Evolutionary conservation across 2,113 vertebrate genomes (phyloP), one percentile per base, ranked within the genome.

Genomic region (Mystacornis crossleyi): DNA sequence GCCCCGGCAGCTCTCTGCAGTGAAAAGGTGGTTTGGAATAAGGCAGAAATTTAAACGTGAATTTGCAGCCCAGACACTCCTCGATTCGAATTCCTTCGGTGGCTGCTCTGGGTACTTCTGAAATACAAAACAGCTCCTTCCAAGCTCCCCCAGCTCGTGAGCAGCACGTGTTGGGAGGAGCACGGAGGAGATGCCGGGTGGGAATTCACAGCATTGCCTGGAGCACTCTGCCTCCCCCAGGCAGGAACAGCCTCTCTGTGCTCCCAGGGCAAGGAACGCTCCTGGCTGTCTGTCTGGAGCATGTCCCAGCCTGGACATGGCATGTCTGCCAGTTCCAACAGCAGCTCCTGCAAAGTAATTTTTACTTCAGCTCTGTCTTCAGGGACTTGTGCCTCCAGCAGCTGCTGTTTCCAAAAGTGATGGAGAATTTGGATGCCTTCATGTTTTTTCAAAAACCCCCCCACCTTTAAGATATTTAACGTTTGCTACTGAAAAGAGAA

Each of bases 121-220:
- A 62, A 64, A 61, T 6, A 7, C n/a, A 12, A 10, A 89, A 66
- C 72, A 20, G 34, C 51, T 51, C 33, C 15, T 34, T 12, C 13
- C 88, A 45, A 48, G 70, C 65, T 79, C 14, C 21, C 8, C 4
- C 23, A 18, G 60, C 69, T 31, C 14, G 0, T 5, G 80, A 85
- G 65, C 70, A 20, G 80, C 65, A 15, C 23, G 31, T 2, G 1
- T 3, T 16, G 50, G 64, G 34, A 71, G 55, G 40, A 42, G 42
- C 1, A 10, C 1, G 20, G 53, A 47, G 81, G 53, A 23, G 85
- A 42, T 4, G 10, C 36, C 1, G 0, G 2, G 4, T 50, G 61
- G 53, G 62, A 12, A 51, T 55, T 31, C 15, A 1, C 36, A 36
- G 28, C 23, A 1, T 0, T 36, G 53, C 69, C 38, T 1, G 45